Conservation (phyloP, 2,888 invertebrate species). For the Archaeoteleia sp. region DNA sequence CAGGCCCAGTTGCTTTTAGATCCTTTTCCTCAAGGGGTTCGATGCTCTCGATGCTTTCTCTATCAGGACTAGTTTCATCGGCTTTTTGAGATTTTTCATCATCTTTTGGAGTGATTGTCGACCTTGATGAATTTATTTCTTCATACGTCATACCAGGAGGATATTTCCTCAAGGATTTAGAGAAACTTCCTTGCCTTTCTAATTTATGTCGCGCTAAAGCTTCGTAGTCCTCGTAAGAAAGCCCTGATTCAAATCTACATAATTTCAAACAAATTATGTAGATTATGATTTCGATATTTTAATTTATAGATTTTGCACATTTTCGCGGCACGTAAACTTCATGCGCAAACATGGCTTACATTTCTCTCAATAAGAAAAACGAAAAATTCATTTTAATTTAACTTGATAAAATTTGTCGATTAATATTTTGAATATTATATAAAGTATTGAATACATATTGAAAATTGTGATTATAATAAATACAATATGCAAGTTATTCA, state of each 20-base stretch:
- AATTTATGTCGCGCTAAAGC: slow-evolving; percentile 72
- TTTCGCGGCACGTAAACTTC: too few relatives aligned
- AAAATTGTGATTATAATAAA: too few relatives aligned
- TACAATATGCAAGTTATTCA: too few relatives aligned
- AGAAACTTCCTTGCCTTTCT: slow-evolving; percentile 67
- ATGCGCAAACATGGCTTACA: too few relatives aligned
- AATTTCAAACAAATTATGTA: too few relatives aligned
- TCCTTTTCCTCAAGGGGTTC: slow-evolving; percentile 72
- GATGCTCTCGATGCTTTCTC: slow-evolving; percentile 68
- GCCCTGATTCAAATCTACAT: slow-evolving; percentile 66
- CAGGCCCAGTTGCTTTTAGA: slow-evolving; percentile 73
- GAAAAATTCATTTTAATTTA: too few relatives aligned
- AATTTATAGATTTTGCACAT: too few relatives aligned
- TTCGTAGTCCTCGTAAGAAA: slow-evolving; percentile 73
- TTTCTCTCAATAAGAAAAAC: too few relatives aligned
- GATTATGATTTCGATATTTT: too few relatives aligned
- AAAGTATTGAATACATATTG: too few relatives aligned
- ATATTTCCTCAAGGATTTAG: slow-evolving; percentile 66
- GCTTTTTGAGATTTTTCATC: slow-evolving; percentile 56
- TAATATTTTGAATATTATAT: too few relatives aligned
- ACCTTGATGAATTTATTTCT: slow-evolving; percentile 70
- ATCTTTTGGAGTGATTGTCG: slow-evolving; percentile 56
- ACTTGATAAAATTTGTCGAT: too few relatives aligned
- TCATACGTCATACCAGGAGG: slow-evolving; percentile 73
- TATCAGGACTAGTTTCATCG: slow-evolving; percentile 64